phyloP scores from a whole-genome alignment of 2,113 vertebrate genomes.

The Rhinoderma darwinii region DNA sequence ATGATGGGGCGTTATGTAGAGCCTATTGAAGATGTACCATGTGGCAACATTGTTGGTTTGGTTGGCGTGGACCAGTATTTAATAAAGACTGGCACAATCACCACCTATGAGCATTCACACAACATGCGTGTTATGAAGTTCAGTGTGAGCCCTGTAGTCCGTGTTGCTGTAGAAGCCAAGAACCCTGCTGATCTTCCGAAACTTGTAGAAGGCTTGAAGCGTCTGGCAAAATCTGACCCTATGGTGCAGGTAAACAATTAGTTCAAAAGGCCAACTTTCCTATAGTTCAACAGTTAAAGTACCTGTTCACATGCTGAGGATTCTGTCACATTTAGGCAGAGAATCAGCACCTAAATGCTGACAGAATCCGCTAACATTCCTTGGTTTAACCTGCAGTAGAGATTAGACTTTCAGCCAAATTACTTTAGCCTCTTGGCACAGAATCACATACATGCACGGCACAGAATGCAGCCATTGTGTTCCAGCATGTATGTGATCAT shows the following conservation, averaged over 20 bases:
- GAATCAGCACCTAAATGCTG: no score
- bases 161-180: conserved; percentile 72
- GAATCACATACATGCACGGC: no score
- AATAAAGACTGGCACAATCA: conserved; percentile 70
- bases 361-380: no score
- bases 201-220: conserved; percentile 72
- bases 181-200: conserved; percentile 72
- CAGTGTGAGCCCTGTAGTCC: conserved; percentile 71
- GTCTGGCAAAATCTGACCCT: conserved; percentile 72
- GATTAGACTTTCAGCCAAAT: no score
- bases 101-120: conserved; percentile 70
- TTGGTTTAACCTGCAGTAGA: no score
- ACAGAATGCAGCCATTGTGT: no score
- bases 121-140: conserved; percentile 74
- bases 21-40: conserved; percentile 74
- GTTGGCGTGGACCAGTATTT: conserved; percentile 72
- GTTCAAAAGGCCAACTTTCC: not conserved
- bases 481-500: no score
- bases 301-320: no score
- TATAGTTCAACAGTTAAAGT: no score
- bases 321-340: no score
- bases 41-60: conserved; percentile 71
- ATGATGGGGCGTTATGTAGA: conserved; percentile 74
- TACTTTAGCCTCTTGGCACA: no score
- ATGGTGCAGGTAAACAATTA: conserved; percentile 68